These are phyloP conservation scores for Tiliqua scincoides DNA, from an alignment of 2,113 vertebrate species.

Conservation along the genomic window DNA sequence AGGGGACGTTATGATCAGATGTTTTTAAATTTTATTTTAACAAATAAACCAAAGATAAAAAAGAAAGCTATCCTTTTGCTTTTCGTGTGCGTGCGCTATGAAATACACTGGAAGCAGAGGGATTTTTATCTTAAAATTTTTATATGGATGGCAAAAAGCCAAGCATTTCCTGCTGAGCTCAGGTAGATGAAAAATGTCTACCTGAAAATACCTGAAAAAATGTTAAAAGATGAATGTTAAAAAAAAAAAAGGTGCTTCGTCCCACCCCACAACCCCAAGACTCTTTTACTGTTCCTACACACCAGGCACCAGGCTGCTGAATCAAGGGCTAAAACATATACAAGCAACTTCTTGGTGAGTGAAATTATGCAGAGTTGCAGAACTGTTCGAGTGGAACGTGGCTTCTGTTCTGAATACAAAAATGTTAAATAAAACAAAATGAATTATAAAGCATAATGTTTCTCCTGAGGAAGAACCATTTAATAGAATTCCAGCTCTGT, in stretches of 20 bases:
- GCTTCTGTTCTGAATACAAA: neutral
- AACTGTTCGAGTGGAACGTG: neutral
- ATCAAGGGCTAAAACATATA: neutral
- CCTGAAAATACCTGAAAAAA: no score
- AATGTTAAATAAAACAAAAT: slow-evolving; percentile 14
- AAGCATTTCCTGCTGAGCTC: slow-evolving; percentile 35
- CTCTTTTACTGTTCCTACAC: neutral
- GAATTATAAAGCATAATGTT: slow-evolving; percentile 6
- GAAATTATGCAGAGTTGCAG: neutral
- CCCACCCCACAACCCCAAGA: neutral
- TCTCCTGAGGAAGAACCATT: neutral
- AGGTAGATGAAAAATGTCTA: slow-evolving; percentile 61
- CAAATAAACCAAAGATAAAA: slow-evolving; percentile 1
- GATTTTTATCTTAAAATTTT: slow-evolving; percentile 56
- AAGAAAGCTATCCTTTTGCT: no score
- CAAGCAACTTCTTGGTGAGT: neutral
- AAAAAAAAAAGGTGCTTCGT: no score
- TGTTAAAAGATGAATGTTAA: no score
- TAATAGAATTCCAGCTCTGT: neutral
- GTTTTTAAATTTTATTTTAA: slow-evolving; percentile 7
- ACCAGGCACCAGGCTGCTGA: neutral
- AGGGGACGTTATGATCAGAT: neutral
- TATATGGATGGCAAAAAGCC: slow-evolving; percentile 53
- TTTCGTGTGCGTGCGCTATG: neutral
- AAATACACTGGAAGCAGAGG: slow-evolving; percentile 36